These are phyloP conservation scores for Epinotia ramella DNA, from an alignment of 2,888 invertebrate genomes.

Conservation along the genomic window DNA sequence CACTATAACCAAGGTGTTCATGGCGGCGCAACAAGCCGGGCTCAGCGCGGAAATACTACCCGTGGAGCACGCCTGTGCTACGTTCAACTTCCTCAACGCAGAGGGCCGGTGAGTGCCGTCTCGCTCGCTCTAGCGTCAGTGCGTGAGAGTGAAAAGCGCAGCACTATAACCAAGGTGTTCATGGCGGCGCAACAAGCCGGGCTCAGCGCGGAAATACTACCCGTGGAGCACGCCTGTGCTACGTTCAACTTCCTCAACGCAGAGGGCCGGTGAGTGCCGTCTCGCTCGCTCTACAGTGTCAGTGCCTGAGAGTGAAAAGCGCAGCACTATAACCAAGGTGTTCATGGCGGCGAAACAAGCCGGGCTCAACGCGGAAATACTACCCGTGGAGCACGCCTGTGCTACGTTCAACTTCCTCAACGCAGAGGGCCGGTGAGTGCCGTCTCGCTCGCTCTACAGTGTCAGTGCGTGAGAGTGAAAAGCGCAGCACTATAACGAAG, in stretches of 20 bases:
- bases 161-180: conserved; percentile 55
- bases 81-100: conserved; percentile 95
- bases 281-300: neutral
- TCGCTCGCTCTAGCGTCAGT: conserved; percentile 53
- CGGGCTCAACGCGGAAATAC: no score
- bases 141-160: conserved; percentile 64
- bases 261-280: conserved; percentile 82
- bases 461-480: neutral
- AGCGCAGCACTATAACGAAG: conserved; percentile 40
- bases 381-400: conserved; percentile 89
- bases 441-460: no score
- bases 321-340: neutral
- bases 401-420: conserved; percentile 96
- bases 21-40: conserved; percentile 54
- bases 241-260: conserved; percentile 96
- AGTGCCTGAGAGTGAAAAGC: conserved; percentile 51
- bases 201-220: conserved; percentile 91
- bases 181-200: conserved; percentile 55
- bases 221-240: conserved; percentile 93
- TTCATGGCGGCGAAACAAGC: conserved; percentile 90
- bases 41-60: conserved; percentile 92
- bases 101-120: conserved; percentile 84
- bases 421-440: conserved; percentile 86
- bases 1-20: conserved; percentile 55
- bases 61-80: conserved; percentile 93